Base-by-base conservation (phyloP, 2,888 invertebrate species). In the Aelia acuminata region DNA sequence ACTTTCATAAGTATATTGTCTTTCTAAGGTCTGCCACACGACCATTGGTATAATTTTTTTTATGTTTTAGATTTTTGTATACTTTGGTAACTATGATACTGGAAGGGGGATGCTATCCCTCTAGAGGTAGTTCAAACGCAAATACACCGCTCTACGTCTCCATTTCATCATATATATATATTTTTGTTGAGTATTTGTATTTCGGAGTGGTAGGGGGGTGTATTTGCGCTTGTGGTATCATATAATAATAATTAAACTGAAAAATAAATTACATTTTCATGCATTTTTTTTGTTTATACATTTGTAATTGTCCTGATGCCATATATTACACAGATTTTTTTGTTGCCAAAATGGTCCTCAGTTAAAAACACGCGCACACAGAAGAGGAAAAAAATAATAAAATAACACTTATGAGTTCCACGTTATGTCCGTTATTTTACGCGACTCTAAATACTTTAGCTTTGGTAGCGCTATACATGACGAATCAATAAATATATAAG, bases 61-160 rank as follows among this genome's bases (percentile, higher is more conserved):
- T 85, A 43, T 80, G 80, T 80, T 80, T 80, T 43, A 80, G n/a
- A 47, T 80, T 80, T 85, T 85, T 85, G 50, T 85, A 85, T 85
- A 85, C 85, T 85, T 85, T 85, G 85, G 85, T 85, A 85, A 85
- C 85, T 85, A 53, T 85, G 50, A 53, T 43, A 85, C 50, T 85
- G 80, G n/a, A 80, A 80, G 80, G 80, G n/a, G 80, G 43, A 39
- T 35, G 18, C 20, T 47, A 80, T 80, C 80, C 80, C 80, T 5
- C 43, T 43, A 80, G 80, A 80, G 80, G 80, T 80, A 80, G 80
- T 80, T 80, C 80, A 80, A 80, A 47, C 80, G 80, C 39, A 80
- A 80, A 20, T 13, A 22, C 80, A 80, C n/a, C 80, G 43, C 80
- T 7, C 43, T 80, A 47, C 80, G n/a, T 11, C 43, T n/a, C 43